Percentiles rank a stretch among this genome's conserved stretches.
Conservation (phyloP, 2,113 vertebrate genomes). For the Equus quagga region DNA sequence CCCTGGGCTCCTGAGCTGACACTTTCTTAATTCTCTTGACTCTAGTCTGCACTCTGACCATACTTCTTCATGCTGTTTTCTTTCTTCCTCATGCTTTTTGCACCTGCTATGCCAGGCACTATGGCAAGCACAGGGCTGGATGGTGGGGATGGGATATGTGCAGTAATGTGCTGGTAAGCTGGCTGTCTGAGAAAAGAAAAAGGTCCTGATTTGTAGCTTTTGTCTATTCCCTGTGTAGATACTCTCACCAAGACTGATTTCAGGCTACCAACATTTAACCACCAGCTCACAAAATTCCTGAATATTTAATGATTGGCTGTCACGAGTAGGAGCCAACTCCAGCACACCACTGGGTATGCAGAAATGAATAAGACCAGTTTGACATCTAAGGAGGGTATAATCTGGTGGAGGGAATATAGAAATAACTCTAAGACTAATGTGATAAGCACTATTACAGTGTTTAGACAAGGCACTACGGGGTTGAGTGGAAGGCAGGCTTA, state of each 20-base stretch:
- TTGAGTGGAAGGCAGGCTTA: background rate
- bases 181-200: background rate
- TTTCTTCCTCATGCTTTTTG: background rate
- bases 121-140: background rate
- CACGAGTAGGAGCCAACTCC: background rate
- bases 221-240: background rate
- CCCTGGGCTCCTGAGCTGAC: background rate
- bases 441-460: background rate
- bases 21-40: background rate
- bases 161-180: background rate
- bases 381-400: conserved; percentile 1
- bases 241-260: background rate
- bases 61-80: background rate
- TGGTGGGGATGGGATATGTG: background rate
- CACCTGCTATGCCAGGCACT: background rate
- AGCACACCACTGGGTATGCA: background rate
- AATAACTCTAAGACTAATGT: conserved; percentile 20
- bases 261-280: background rate
- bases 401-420: background rate
- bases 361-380: background rate
- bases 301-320: background rate
- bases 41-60: background rate
- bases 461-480: background rate
- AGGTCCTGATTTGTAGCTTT: background rate
- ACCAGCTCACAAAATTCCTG: background rate